Conservation (phyloP, 2,888 invertebrate species). For the Cantharis lateralis region DNA sequence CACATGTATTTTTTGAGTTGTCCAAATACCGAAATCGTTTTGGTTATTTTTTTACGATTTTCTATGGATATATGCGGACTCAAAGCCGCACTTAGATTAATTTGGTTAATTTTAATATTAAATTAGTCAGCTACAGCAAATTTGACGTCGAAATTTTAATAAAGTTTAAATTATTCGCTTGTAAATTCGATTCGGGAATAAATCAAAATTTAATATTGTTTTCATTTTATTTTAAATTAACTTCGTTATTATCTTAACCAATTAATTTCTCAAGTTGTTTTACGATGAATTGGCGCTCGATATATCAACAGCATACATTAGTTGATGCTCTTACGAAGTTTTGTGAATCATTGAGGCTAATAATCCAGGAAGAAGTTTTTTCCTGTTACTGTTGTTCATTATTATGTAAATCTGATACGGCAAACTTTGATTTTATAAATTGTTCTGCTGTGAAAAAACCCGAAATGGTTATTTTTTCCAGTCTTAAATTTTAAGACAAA, state of each 20-base stretch:
- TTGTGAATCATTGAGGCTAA: too few species aligned
- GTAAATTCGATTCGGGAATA: neutral
- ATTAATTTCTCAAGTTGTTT: neutral
- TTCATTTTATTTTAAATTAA: neutral
- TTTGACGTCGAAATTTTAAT: neutral
- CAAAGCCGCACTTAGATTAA: neutral
- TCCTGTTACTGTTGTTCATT: neutral
- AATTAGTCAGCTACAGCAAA: neutral
- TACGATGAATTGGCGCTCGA: too few species aligned
- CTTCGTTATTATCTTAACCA: neutral
- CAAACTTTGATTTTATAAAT: neutral
- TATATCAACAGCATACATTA: too few species aligned
- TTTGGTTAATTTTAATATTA: neutral
- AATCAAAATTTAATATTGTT: neutral
- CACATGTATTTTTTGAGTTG: neutral
- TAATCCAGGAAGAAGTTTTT: too few species aligned
- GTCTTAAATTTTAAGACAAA: neutral
- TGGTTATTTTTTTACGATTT: neutral
- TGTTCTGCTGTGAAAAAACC: neutral
- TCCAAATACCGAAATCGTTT: neutral
- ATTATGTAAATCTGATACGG: neutral
- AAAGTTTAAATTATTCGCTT: neutral
- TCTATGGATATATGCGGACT: neutral
- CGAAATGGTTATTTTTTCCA: neutral
- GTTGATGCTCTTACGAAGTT: too few species aligned